These are phyloP conservation scores for Sminthurides bifidus DNA, from an alignment of 1,140 invertebrate species.

Conservation along the genomic window DNA sequence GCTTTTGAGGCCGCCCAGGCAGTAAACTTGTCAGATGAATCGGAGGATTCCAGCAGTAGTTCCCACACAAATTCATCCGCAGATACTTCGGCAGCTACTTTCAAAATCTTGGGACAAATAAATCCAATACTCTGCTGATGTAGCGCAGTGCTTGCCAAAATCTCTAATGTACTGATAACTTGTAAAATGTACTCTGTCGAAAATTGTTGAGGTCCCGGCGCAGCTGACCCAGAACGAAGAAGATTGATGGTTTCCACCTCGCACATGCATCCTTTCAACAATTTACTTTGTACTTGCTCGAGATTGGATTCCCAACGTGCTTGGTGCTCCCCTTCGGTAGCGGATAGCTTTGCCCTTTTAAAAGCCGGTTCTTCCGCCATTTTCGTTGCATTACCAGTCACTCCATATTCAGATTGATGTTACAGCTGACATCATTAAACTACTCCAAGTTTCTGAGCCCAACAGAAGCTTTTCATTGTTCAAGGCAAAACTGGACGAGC, in stretches of 20 bases:
- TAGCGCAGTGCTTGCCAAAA: conserved; percentile 69
- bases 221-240: neutral
- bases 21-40: conserved; percentile 63
- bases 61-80: conserved; percentile 68
- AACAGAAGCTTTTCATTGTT: neutral
- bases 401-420: too few relatives aligned
- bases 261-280: conserved; percentile 26
- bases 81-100: conserved; percentile 64
- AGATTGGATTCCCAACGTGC: conserved; percentile 21
- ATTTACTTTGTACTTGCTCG: conserved; percentile 19
- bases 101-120: conserved; percentile 62
- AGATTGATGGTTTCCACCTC: conserved; percentile 21
- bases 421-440: conserved; percentile 1
- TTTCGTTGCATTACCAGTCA: conserved; percentile 1
- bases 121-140: conserved; percentile 67
- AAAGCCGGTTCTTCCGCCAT: conserved; percentile 29
- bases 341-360: conserved; percentile 25
- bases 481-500: neutral
- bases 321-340: conserved; percentile 13
- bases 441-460: neutral
- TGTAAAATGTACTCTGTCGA: conserved; percentile 40
- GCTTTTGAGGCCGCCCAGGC: conserved; percentile 66
- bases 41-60: conserved; percentile 64
- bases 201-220: conserved; percentile 10
- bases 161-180: conserved; percentile 66